These are phyloP conservation scores for Danio tinwini DNA, from an alignment of 2,797 vertebrate genomes.

Conservation along the genomic window DNA sequence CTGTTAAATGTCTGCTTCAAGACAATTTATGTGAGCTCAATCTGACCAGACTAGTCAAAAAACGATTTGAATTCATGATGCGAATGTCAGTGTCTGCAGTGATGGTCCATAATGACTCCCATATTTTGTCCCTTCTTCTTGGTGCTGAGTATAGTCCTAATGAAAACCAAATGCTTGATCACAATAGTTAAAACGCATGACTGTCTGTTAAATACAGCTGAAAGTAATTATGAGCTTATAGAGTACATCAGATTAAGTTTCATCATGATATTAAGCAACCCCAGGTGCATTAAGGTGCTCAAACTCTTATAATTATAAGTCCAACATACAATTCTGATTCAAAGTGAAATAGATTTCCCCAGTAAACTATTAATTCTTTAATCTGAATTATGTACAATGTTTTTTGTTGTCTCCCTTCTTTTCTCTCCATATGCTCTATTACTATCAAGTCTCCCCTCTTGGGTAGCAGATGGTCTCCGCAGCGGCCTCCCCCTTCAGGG, in stretches of 20 bases:
- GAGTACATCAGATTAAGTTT: neutral
- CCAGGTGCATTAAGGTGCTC: slow-evolving; percentile 1
- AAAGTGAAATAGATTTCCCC: neutral
- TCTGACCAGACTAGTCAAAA: neutral
- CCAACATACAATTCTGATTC: slow-evolving; percentile 11
- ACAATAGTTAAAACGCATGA: slow-evolving; percentile 6
- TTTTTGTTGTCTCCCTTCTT: neutral
- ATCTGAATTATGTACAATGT: neutral
- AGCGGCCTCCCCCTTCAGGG: too few species aligned
- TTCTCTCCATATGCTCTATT: too few species aligned
- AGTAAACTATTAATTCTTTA: neutral
- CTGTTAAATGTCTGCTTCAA: neutral
- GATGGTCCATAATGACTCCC: neutral
- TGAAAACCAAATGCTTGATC: slow-evolving; percentile 31
- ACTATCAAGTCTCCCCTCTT: too few species aligned
- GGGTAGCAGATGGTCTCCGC: too few species aligned
- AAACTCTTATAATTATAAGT: neutral
- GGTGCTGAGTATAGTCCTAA: neutral
- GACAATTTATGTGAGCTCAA: neutral
- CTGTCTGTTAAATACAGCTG: slow-evolving; percentile 21
- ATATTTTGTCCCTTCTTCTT: neutral
- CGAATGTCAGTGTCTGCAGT: neutral
- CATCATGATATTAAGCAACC: slow-evolving; percentile 25
- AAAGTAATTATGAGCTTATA: slow-evolving; percentile 25
- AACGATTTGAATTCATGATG: neutral